Conservation (phyloP, 2,113 vertebrate genomes). For the Micromys minutus region DNA sequence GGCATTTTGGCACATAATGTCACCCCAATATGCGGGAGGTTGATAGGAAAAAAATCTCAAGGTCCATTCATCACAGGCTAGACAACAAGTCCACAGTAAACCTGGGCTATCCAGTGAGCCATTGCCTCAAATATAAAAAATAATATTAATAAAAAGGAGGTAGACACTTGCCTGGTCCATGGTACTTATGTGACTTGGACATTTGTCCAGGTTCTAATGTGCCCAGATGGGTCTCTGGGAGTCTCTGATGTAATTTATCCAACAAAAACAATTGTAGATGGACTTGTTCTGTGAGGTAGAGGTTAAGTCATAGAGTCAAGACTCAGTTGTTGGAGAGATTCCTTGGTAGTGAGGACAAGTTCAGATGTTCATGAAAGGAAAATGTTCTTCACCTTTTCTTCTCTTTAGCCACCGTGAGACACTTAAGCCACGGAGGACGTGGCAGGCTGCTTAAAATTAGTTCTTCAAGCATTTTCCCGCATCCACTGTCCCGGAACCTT, state of each 20-base stretch:
- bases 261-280: not conserved
- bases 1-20: not conserved
- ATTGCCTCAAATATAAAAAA: not conserved
- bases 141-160: not conserved
- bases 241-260: not conserved
- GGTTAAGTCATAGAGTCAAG: constrained; percentile 1
- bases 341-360: not conserved
- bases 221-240: not conserved
- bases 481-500: not conserved
- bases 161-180: not conserved
- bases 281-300: not conserved
- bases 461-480: not conserved
- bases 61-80: not conserved
- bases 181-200: not conserved
- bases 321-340: not conserved
- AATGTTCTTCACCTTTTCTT: not conserved
- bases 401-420: not conserved
- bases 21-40: not conserved
- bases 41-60: not conserved
- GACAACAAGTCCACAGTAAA: not conserved
- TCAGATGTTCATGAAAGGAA: not conserved
- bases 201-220: not conserved
- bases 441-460: not conserved
- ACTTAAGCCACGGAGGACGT: not conserved
- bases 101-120: not conserved